Percentiles rank a stretch among this genome's conserved stretches.
These are phyloP conservation scores for Phyllostomus hastatus DNA, from an alignment of 2,113 vertebrate genomes.

Conservation along the genomic window DNA sequence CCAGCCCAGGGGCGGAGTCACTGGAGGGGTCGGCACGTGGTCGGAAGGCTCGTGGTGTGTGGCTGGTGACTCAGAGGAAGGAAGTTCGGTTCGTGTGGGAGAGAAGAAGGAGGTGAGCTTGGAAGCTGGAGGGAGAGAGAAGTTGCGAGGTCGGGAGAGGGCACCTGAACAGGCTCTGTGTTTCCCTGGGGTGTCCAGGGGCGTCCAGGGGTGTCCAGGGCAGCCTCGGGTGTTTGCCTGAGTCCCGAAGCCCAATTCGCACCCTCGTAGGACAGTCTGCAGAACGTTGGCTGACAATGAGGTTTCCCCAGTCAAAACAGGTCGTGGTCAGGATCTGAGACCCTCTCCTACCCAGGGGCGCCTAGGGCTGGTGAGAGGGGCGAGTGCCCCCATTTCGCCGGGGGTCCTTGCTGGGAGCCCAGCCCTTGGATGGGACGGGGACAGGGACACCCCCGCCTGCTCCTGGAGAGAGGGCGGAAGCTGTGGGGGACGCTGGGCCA, in stretches of 20 bases:
- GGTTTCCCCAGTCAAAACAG: neutral
- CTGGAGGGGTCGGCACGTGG: neutral
- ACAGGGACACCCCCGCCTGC: neutral
- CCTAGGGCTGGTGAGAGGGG: neutral
- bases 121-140: neutral
- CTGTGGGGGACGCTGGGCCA: neutral
- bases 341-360: neutral
- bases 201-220: neutral
- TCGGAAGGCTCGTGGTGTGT: neutral
- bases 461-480: neutral
- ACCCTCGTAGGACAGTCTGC: neutral
- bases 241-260: neutral
- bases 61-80: neutral
- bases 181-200: neutral
- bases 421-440: neutral
- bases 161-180: too few species aligned
- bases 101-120: neutral
- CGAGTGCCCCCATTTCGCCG: neutral
- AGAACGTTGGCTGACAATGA: neutral
- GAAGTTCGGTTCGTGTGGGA: too few species aligned
- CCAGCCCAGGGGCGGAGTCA: neutral
- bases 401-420: neutral
- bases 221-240: neutral
- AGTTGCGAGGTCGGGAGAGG: neutral
- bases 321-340: neutral